These are phyloP conservation scores for Phylloscopus trochiloides DNA, from an alignment of 2,113 vertebrate genomes.

Conservation along the genomic window DNA sequence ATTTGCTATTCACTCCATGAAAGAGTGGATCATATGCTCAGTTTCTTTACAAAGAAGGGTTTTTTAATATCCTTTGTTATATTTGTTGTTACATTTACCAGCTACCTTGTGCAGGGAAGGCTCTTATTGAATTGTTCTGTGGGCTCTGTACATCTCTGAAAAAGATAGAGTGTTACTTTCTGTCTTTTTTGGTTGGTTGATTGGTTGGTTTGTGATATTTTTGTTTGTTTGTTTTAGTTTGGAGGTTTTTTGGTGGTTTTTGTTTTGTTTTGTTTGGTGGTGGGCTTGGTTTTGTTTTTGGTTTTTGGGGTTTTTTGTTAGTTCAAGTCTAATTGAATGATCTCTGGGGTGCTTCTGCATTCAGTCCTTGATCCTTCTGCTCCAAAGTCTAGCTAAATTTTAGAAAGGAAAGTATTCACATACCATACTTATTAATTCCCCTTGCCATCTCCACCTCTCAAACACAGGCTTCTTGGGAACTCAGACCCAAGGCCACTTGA, in stretches of 20 bases:
- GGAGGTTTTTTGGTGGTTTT: not conserved
- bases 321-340: not conserved
- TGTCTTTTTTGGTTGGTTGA: not conserved
- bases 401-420: not conserved
- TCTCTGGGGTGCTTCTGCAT: not conserved
- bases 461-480: not conserved
- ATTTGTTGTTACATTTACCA: not conserved
- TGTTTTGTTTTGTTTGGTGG: not conserved
- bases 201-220: too few relatives aligned
- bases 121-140: not conserved
- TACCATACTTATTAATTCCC: not conserved
- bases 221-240: not conserved
- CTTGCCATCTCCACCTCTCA: not conserved
- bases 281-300: not conserved
- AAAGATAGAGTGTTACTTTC: not conserved
- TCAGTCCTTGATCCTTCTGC: not conserved
- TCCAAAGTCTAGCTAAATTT: not conserved
- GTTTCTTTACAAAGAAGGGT: not conserved
- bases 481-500: constrained; percentile 26
- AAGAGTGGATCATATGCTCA: not conserved
- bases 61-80: not conserved
- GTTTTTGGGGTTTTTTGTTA: not conserved
- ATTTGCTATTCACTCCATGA: not conserved
- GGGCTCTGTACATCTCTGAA: not conserved
- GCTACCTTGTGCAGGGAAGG: not conserved